Evolutionary conservation across 2,888 invertebrate genomes (phyloP).

Genomic region (Xestia rhomboidea): DNA sequence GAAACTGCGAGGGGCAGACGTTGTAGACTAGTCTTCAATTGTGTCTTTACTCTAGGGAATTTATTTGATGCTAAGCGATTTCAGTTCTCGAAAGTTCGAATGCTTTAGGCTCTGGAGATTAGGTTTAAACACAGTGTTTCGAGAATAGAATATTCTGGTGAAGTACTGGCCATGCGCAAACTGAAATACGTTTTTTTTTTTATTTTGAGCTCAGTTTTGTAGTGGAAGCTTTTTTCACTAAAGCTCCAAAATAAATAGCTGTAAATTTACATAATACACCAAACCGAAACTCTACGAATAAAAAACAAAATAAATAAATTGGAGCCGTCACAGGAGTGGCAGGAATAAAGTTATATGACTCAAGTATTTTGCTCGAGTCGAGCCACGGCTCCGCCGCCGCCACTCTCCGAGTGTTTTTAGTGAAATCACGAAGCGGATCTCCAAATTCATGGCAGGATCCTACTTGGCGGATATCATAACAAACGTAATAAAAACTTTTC

Average conservation of each 20-base stretch:
- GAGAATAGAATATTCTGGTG: neutral
- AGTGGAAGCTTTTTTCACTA: neutral
- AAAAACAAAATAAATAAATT: constrained; percentile 66
- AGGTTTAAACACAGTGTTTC: constrained; percentile 5
- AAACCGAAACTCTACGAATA: constrained; percentile 35
- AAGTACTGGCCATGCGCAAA: neutral
- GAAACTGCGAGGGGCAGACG: neutral
- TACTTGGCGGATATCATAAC: constrained; percentile 77
- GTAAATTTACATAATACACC: constrained; percentile 38
- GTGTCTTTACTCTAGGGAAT: constrained; percentile 3
- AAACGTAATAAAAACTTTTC: constrained; percentile 80
- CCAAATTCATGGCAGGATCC: constrained; percentile 72
- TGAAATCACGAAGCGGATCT: constrained; percentile 72
- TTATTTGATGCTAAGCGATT: constrained; percentile 30
- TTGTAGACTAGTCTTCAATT: neutral
- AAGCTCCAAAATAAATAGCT: constrained; percentile 31
- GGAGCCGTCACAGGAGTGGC: constrained; percentile 62
- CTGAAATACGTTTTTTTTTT: neutral
- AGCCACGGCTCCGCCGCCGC: constrained; percentile 20
- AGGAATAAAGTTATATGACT: constrained; percentile 69
- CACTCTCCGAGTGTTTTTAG: constrained; percentile 72
- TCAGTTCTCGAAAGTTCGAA: constrained; percentile 15
- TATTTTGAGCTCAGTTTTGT: neutral
- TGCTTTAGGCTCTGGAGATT: neutral
- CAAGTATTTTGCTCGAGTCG: constrained; percentile 61